A percentile compares a stretch with the other conserved stretches of the same genome.
These are phyloP conservation scores for Phyllostomus hastatus DNA, from an alignment of 2,113 vertebrate species.

Conservation along the genomic window DNA sequence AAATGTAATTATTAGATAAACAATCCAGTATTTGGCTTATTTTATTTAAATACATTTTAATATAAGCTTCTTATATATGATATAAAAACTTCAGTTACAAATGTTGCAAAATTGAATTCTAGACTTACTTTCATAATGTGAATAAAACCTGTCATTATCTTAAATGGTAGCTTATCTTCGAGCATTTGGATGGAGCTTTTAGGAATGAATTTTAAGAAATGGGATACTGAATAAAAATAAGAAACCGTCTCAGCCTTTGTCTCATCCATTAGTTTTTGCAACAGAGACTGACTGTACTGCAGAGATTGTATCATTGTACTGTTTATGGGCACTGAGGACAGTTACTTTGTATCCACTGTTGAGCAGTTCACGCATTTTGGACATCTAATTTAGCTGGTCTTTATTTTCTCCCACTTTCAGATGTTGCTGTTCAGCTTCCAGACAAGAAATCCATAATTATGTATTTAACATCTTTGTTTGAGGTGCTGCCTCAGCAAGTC, in stretches of 20 bases:
- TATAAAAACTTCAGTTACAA: not conserved
- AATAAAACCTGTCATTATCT: not conserved
- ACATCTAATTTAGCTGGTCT: slow-evolving; percentile 20
- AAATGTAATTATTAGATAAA: not conserved
- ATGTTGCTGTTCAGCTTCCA: slow-evolving; percentile 95
- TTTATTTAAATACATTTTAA: not conserved
- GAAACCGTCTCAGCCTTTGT: not conserved
- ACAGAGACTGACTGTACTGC: not conserved
- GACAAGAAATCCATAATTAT: slow-evolving; percentile 99
- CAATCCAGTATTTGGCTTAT: slow-evolving; percentile 9
- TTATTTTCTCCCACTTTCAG: slow-evolving; percentile 79
- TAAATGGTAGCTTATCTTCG: not conserved
- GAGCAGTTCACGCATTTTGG: not conserved
- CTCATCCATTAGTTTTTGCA: not conserved
- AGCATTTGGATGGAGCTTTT: not conserved
- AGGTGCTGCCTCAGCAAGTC: slow-evolving; percentile 95
- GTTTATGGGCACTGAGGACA: not conserved
- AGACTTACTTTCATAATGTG: not conserved
- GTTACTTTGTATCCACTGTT: not conserved
- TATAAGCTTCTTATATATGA: not conserved
- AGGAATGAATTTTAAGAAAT: not conserved
- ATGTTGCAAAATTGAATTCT: not conserved
- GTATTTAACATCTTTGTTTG: slow-evolving; percentile 98
- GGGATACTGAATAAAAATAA: not conserved
- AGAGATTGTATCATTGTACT: not conserved